Evolutionary conservation across 2,888 invertebrate genomes (phyloP), one percentile per base, ranked within the genome.

Genomic region (Apodemia zela): DNA sequence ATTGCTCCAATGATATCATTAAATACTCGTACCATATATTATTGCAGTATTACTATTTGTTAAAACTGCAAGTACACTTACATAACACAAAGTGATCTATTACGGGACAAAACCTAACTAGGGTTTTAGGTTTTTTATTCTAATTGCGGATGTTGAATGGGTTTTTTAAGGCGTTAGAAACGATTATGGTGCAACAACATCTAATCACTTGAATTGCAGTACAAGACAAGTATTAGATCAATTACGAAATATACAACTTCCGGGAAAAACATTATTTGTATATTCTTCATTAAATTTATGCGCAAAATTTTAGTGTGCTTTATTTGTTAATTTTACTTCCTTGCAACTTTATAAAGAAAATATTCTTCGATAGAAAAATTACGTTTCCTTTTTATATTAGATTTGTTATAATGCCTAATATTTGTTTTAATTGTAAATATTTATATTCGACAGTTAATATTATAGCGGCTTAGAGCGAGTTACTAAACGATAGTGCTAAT

Each of bases 401-500:
- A 54, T 25, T 25, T 15, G 38, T 38, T 38, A 3, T 13, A 38
- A 15, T 13, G 38, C 13, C 3, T 13, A 42, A n/a, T 4, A n/a
- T 15, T 42, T 42, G n/a, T 3, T 47, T 47, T 47, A 47, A 17
- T n/a, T 47, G 17, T 47, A n/a, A 47, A 17, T 15, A 42, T 47
- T 47, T 47, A 47, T 47, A 47, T 47, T 47, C 47, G 29, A 57
- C 7, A 29, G 29, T 25, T 21, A 13, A 25, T 54, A 54, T 7
- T 29, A 21, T 29, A 69, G 71, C 81, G 80, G 78, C 79, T 82
- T 78, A 82, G 80, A 85, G 82, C 74, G 73, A 73, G 71, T 68
- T 70, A 35, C 67, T 72, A 74, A 79, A 75, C 78, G 79, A 82
- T 80, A 81, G 78, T 76, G 67, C 76, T 77, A 82, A 86, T 89